Evolutionary conservation across 2,113 vertebrate genomes (phyloP).

Genomic region (Melanerpes aurifrons): DNA sequence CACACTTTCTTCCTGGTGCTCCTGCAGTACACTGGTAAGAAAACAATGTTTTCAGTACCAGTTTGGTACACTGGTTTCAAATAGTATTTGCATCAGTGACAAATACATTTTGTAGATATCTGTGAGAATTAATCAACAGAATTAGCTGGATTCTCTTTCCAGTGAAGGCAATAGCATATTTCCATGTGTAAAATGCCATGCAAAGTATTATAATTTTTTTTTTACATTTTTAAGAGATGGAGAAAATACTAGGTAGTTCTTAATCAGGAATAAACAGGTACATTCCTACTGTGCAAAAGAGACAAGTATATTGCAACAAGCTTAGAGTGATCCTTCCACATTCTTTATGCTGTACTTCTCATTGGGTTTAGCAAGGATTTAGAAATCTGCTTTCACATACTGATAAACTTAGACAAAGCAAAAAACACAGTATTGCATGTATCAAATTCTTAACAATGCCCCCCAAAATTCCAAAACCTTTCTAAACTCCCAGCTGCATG

Average conservation of each 20-base stretch:
- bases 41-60: not conserved
- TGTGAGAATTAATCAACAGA: not conserved
- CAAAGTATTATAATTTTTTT: not conserved
- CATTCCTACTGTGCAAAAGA: not conserved
- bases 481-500: not conserved
- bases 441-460: not conserved
- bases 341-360: not conserved
- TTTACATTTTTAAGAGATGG: not conserved
- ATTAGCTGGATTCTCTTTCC: not conserved
- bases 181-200: not conserved
- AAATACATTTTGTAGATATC: not conserved
- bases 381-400: not conserved
- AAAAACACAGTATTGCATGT: not conserved
- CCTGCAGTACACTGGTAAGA: not conserved
- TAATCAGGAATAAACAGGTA: not conserved
- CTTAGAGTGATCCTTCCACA: accelerated
- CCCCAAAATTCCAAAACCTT: not conserved
- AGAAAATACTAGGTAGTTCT: not conserved
- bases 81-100: not conserved
- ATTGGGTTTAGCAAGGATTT: not conserved
- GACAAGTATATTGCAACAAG: not conserved
- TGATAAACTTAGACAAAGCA: not conserved
- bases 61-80: not conserved
- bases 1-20: not conserved
- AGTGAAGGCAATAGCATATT: not conserved